These are phyloP conservation scores for Dugesia japonica DNA, from an alignment of 2,888 invertebrate species.

Conservation along the genomic window DNA sequence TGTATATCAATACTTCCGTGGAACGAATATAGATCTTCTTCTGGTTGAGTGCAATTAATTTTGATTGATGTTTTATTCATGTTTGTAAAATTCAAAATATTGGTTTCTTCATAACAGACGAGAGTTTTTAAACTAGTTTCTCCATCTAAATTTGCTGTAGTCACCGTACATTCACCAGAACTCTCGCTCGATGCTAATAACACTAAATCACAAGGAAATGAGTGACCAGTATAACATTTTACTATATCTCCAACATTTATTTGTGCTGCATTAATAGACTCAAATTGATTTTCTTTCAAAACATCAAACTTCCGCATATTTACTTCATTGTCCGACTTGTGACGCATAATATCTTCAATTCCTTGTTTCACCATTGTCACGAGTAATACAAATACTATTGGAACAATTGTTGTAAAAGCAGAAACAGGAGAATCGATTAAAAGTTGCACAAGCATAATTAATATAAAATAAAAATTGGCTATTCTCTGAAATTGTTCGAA, in stretches of 20 bases:
- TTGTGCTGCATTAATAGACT: conserved; percentile 16
- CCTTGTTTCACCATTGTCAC: conserved; percentile 63
- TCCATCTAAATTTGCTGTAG: conserved; percentile 69
- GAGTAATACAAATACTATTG: conserved; percentile 61
- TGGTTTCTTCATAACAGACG: conserved; percentile 40
- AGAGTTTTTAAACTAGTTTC: conserved; percentile 59
- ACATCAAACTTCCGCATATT: conserved; percentile 32
- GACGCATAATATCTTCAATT: conserved; percentile 66
- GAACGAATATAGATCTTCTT: conserved; percentile 62
- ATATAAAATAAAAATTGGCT: conserved; percentile 68
- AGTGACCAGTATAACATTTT: conserved; percentile 57
- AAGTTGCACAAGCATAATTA: conserved; percentile 57
- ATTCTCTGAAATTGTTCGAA: conserved; percentile 66
- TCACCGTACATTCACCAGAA: conserved; percentile 60
- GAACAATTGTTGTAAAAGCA: conserved; percentile 55
- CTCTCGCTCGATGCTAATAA: conserved; percentile 58
- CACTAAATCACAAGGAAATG: conserved; percentile 67
- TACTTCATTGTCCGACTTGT: conserved; percentile 56
- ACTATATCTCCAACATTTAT: conserved; percentile 61
- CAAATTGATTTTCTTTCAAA: neutral
- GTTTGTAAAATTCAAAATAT: conserved; percentile 41
- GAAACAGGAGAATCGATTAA: conserved; percentile 56
- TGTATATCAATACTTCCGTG: conserved; percentile 23
- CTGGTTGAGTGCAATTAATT: conserved; percentile 61
- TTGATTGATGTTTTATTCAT: conserved; percentile 49